Evolutionary conservation across 64 coral and sea anemone species (phyloP).

Genomic region (Trachythela sp.): DNA sequence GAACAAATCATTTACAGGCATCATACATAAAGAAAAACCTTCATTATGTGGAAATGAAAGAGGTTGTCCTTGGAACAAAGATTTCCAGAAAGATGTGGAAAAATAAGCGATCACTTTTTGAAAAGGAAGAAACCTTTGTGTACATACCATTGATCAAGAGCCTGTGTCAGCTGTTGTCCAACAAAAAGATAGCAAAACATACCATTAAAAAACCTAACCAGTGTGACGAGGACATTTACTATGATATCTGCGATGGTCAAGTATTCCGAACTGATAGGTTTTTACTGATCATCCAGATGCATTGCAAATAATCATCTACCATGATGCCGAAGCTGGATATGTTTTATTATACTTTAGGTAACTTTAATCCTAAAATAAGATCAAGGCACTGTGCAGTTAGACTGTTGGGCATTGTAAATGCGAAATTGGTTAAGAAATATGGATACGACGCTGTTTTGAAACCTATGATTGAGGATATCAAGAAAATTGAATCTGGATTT

Average conservation of each 20-base stretch:
- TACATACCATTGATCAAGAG: slow-evolving; percentile 29
- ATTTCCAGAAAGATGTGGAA: slow-evolving; percentile 28
- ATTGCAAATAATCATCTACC: background rate
- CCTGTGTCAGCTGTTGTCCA: slow-evolving; percentile 19
- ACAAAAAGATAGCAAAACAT: slow-evolving; percentile 26
- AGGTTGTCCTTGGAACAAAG: slow-evolving; percentile 23
- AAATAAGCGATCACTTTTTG: slow-evolving; percentile 29
- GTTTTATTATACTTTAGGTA: slow-evolving; percentile 29
- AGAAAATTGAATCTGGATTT: slow-evolving; percentile 31
- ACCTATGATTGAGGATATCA: slow-evolving; percentile 8
- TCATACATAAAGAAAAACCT: slow-evolving; percentile 45
- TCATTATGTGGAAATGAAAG: slow-evolving; percentile 32
- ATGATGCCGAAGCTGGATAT: slow-evolving; percentile 20
- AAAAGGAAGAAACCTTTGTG: slow-evolving; percentile 46
- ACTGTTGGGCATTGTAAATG: slow-evolving; percentile 24
- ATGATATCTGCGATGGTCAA: background rate
- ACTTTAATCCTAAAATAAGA: background rate
- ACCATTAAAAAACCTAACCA: slow-evolving; percentile 22
- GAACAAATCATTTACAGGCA: slow-evolving; percentile 24
- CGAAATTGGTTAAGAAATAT: slow-evolving; percentile 34
- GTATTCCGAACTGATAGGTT: background rate
- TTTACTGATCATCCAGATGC: background rate
- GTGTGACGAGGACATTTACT: slow-evolving; percentile 31
- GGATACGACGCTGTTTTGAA: slow-evolving; percentile 12
- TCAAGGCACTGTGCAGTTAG: slow-evolving; percentile 25